Base-by-base conservation (phyloP, 2,888 invertebrate genomes). In the Habrosyne pyritoides region DNA sequence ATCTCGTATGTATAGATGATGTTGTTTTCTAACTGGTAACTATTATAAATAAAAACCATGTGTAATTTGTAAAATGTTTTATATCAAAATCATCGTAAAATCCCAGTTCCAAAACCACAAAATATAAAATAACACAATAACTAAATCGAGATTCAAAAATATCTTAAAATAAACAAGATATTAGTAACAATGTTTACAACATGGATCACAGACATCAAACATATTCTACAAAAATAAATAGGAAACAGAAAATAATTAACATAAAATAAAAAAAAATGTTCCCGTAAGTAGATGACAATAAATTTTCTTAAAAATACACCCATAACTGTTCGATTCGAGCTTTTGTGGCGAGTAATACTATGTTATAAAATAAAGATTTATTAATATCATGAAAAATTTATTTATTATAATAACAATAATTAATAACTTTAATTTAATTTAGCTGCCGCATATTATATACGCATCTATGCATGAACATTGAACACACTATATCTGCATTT, bases 41-140 rank as follows among this genome's bases (percentile, higher is more conserved):
- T 18, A 2, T 42, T 42, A 18, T 42, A 42, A 42, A 18, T 42
- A 42, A 42, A n/a, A 42, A 42, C 18, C 8, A 42, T 8, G 14
- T 42, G 7, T 18, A 18, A 14, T 18, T 42, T 18, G 18, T 8
- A 42, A 42, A 42, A 18, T 33, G 53, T 61, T 57, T 12, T 42
- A 57, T 57, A 53, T 49, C 30, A 30, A 53, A 57, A 60, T 52
- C 55, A 60, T 55, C 18, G 18, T 42, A 42, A 60, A 60, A 54
- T 49, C 53, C 61, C 61, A 56, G 46, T 33, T 54, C 64, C 64
- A 52, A 36, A 52, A 57, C 36, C 52, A 47, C 10, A 49, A 56
- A 22, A 26, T 28, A 52, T 10, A 52, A 52, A 18, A 42, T 22
- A 52, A 52, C 12, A 33, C n/a, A 52, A 52, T 14, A 42, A 42